phyloP scores from a whole-genome alignment of 2,888 invertebrate species.

The Fissipunctia ypsillon region DNA sequence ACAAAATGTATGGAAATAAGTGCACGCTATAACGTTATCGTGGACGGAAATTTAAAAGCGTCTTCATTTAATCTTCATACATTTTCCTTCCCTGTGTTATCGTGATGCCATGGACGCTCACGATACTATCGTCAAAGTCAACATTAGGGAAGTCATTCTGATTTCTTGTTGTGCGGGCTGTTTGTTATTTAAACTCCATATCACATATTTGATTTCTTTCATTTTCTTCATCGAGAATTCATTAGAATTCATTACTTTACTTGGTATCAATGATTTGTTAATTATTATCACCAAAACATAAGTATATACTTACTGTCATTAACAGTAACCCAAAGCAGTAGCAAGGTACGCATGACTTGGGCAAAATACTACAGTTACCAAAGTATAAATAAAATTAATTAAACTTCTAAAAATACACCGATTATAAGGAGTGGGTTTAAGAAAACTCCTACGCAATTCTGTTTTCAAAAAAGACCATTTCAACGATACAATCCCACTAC shows the following conservation, averaged over 20 bases:
- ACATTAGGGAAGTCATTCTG: neutral
- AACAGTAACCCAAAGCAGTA: neutral
- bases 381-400: neutral
- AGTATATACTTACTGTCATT: neutral
- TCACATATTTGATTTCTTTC: neutral
- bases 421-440: neutral
- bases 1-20: too few relatives aligned
- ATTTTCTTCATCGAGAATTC: neutral
- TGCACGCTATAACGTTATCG: too few relatives aligned
- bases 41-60: too few relatives aligned
- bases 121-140: too few relatives aligned
- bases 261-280: neutral
- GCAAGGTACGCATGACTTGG: neutral
- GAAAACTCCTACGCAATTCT: neutral
- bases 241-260: neutral
- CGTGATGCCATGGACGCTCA: too few relatives aligned
- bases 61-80: too few relatives aligned
- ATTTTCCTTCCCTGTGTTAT: too few relatives aligned
- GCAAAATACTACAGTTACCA: neutral
- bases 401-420: neutral
- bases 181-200: neutral
- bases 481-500: neutral
- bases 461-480: neutral
- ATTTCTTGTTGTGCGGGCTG: neutral
- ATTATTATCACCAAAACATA: neutral